phyloP scores from a whole-genome alignment of 2,888 invertebrate genomes.

The Euplagia quadripunctaria region DNA sequence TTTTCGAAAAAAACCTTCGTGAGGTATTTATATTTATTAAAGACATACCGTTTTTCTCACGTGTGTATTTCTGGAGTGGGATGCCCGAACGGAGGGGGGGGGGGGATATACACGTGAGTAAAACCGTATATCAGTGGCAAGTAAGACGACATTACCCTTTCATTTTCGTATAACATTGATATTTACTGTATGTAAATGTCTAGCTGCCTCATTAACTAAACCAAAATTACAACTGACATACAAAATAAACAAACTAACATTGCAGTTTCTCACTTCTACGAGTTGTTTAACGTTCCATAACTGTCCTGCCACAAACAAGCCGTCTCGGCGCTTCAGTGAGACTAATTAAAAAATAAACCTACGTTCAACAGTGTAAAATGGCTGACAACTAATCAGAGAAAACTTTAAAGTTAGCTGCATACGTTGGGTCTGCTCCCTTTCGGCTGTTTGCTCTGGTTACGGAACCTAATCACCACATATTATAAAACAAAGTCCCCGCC shows the following conservation, averaged over 20 bases:
- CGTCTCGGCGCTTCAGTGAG: slow-evolving; percentile 39
- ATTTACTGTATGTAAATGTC: slow-evolving; percentile 1
- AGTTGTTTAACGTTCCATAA: slow-evolving; percentile 22
- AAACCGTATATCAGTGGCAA: too few species aligned
- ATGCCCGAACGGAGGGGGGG: too few species aligned
- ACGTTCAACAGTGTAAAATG: slow-evolving; percentile 31
- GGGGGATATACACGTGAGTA: too few species aligned
- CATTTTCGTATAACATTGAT: too few species aligned
- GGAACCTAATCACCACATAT: background rate
- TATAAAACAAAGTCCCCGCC: too few species aligned
- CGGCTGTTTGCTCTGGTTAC: background rate
- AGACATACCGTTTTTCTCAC: too few species aligned
- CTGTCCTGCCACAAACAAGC: slow-evolving; percentile 23
- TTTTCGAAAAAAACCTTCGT: too few species aligned
- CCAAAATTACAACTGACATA: background rate
- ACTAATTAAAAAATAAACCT: slow-evolving; percentile 48
- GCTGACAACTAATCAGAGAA: slow-evolving; percentile 12
- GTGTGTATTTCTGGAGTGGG: too few species aligned
- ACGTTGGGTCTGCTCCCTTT: too few species aligned
- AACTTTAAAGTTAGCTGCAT: slow-evolving; percentile 3
- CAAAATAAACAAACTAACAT: background rate
- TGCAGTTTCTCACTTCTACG: slow-evolving; percentile 23
- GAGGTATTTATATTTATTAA: too few species aligned
- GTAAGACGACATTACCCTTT: too few species aligned
- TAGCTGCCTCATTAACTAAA: background rate